A percentile compares a stretch with the other conserved stretches of the same genome.
These are phyloP conservation scores for Ornithoptera priamus DNA, from an alignment of 2,888 invertebrate species.

Conservation along the genomic window DNA sequence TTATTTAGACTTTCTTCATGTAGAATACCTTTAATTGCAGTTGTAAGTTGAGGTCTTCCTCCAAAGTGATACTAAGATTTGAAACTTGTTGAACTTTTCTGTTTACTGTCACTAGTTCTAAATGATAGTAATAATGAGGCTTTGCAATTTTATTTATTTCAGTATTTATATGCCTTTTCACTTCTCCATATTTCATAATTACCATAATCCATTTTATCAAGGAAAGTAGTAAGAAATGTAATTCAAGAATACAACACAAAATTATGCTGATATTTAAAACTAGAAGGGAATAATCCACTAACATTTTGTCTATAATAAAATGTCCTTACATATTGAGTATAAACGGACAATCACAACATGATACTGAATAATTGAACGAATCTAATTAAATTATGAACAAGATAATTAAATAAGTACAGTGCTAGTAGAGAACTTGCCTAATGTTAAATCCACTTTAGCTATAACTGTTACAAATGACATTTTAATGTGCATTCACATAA, in stretches of 20 bases:
- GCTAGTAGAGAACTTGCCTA: conserved; percentile 10
- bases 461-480: background rate
- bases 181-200: conserved; percentile 46
- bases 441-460: conserved; percentile 3
- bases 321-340: conserved; percentile 15
- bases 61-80: conserved; percentile 48
- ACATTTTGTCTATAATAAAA: conserved; percentile 32
- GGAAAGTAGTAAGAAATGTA: conserved; percentile 50
- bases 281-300: conserved; percentile 39
- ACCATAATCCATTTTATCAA: conserved; percentile 56
- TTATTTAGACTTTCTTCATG: background rate
- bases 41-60: conserved; percentile 35
- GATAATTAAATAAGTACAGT: conserved; percentile 27
- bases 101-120: conserved; percentile 47
- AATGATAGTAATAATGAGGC: conserved; percentile 45
- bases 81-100: conserved; percentile 41
- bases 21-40: conserved; percentile 45
- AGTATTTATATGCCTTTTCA: conserved; percentile 29
- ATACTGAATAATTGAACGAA: conserved; percentile 12
- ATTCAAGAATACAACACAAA: conserved; percentile 50
- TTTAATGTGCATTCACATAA: background rate
- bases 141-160: conserved; percentile 30
- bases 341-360: conserved; percentile 22
- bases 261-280: conserved; percentile 46
- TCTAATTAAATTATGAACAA: conserved; percentile 18